phyloP scores from a whole-genome alignment of 2,797 vertebrate species.

The Pygocentrus nattereri region DNA sequence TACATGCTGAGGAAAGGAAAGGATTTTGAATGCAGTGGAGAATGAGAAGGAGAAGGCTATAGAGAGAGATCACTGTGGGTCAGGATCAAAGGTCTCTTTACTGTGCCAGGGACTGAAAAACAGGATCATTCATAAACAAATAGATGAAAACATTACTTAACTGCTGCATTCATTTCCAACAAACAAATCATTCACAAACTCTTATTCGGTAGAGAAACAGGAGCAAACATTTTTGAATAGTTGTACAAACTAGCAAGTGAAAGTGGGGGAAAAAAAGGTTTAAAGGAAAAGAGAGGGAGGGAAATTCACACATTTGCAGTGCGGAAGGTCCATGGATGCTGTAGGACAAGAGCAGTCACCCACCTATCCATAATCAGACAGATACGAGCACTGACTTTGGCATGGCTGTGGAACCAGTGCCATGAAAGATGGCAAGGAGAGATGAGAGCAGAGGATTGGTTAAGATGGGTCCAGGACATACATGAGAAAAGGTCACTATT shows the following conservation, averaged over 20 bases:
- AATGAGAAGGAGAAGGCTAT: background rate
- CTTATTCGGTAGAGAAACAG: background rate
- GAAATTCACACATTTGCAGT: slow-evolving; percentile 51
- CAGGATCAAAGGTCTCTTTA: background rate
- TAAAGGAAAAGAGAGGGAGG: slow-evolving; percentile 36
- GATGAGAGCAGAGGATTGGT: slow-evolving; percentile 63
- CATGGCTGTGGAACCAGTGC: slow-evolving; percentile 87
- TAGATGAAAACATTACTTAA: background rate
- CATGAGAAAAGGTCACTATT: slow-evolving; percentile 42
- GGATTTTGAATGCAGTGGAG: slow-evolving; percentile 36
- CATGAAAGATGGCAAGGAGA: slow-evolving; percentile 69
- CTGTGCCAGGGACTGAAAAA: background rate
- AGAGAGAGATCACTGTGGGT: slow-evolving; percentile 5
- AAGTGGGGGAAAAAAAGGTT: slow-evolving; percentile 15
- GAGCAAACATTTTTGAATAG: background rate
- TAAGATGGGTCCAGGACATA: slow-evolving; percentile 63
- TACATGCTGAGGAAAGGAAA: slow-evolving; percentile 48
- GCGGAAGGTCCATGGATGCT: slow-evolving; percentile 63
- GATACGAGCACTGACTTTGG: slow-evolving; percentile 98
- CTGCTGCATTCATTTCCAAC: background rate
- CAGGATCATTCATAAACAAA: slow-evolving; percentile 26
- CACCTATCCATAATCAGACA: slow-evolving; percentile 99
- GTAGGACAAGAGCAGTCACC: slow-evolving; percentile 84
- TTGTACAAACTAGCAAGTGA: background rate
- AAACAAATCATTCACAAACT: background rate